Base-by-base conservation (phyloP, 2,113 vertebrate species). In the Antennarius striatus region DNA sequence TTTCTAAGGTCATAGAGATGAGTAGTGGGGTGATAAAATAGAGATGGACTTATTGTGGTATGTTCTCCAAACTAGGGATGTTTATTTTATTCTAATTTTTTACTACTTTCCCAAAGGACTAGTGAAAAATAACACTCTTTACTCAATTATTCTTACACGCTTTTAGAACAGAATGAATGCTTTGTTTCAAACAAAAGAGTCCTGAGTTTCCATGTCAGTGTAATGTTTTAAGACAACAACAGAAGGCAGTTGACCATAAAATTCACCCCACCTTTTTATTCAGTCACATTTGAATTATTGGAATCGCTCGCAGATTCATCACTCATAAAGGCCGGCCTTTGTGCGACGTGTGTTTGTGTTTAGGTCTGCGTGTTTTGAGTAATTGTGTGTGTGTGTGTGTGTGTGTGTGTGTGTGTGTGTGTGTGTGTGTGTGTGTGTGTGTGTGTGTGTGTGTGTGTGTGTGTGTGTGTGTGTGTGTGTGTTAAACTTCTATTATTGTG, bases 201-300 rank as follows among this genome's bases (percentile, higher is more conserved):
- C 75, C 53, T 40, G 4, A 46, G 82, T 77, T 74, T 71, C 72
- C 81, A 85, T 82, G 71, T 60, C 76, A 61, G 6, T 56, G 50
- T 62, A 66, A 64, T 58, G 70, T 71, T 74, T 55, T 67, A 55
- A 63, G 66, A 77, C 82, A 88, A 86, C 86, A 83, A 75, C 77
- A 68, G 77, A 56, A 58, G 49, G 79, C 77, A 74, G 73, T 48
- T 86, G 83, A 88, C 89, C 87, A 70, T 85, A 72, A 81, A 87
- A 81, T 81, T 48, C 82, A 78, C 68, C 74, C 86, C 76, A 88
- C 80, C 87, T 87, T 88, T 81, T 88, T 86, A 81, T 86, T 82
- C 73, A 73, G 65, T 87, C 85, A 88, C 88, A 88, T 89, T 89
- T 88, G 71, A 86, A 81, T 84, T 83, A 84, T 77, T 82, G 74